phyloP scores from a whole-genome alignment of 2,797 vertebrate species.

The Platyrinchus mystaceus region DNA sequence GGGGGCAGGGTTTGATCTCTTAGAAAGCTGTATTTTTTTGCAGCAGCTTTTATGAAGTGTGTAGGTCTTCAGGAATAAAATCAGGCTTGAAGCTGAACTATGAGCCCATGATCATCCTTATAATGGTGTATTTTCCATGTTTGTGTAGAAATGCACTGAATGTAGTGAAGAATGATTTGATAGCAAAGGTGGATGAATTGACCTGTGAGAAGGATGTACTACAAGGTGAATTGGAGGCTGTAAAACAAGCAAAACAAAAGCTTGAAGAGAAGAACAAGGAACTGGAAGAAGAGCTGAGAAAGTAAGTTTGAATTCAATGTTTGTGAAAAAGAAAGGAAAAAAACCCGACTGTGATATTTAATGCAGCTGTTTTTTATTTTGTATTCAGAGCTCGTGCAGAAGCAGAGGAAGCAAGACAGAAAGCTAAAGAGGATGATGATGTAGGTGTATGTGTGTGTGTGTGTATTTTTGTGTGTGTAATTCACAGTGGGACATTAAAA shows the following conservation, averaged over 20 bases:
- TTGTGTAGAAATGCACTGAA: constrained; percentile 81
- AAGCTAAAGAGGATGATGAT: constrained; percentile 93
- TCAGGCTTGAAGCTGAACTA: not conserved
- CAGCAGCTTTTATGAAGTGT: not conserved
- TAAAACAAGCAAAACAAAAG: constrained; percentile 82
- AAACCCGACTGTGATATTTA: not conserved
- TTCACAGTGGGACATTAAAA: not conserved
- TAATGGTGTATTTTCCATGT: constrained; percentile 20
- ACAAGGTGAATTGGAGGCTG: constrained; percentile 78
- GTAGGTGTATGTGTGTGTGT: constrained; percentile 76
- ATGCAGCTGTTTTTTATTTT: constrained; percentile 11
- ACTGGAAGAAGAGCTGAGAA: constrained; percentile 81
- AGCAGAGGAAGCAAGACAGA: constrained; percentile 85
- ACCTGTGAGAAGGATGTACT: constrained; percentile 82
- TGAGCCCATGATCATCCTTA: not conserved
- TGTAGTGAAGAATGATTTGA: constrained; percentile 84
- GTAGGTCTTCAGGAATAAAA: not conserved
- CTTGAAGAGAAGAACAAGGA: constrained; percentile 83
- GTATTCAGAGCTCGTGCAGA: constrained; percentile 85
- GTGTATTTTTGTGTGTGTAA: not conserved
- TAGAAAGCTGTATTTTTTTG: not conserved
- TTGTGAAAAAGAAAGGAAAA: not conserved
- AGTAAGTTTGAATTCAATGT: constrained; percentile 63
- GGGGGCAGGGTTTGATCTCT: not conserved
- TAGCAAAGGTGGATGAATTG: constrained; percentile 81